phyloP scores from a whole-genome alignment of 2,113 vertebrate species.

The Scytalopus superciliaris region DNA sequence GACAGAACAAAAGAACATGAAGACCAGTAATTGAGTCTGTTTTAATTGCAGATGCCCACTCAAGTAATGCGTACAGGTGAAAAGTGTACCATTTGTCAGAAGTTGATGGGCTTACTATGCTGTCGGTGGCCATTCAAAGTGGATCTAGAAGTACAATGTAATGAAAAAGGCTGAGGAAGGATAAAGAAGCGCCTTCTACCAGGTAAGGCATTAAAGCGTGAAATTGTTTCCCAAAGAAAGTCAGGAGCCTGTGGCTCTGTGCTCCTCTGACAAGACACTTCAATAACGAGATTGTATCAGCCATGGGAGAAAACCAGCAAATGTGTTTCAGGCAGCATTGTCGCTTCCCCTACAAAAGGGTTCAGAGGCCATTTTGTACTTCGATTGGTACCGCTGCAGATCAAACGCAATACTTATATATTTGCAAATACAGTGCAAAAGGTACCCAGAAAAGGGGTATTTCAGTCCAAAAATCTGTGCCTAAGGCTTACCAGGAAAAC shows the following conservation, averaged over 20 bases:
- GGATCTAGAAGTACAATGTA: neutral
- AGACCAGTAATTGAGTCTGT: neutral
- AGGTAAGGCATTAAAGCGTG: neutral
- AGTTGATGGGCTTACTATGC: accelerated
- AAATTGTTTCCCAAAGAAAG: neutral
- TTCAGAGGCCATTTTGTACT: neutral
- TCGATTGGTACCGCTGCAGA: accelerated
- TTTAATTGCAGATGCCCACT: neutral
- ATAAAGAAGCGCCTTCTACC: neutral
- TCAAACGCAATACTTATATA: accelerated
- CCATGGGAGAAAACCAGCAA: accelerated
- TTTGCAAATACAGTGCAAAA: neutral
- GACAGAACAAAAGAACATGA: neutral
- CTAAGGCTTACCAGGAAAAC: accelerated
- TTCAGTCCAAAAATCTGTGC: neutral
- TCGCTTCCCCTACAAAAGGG: neutral
- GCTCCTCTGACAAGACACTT: neutral
- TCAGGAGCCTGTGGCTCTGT: neutral
- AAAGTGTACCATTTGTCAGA: neutral
- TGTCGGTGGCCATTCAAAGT: neutral
- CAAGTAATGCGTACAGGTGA: neutral
- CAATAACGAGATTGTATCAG: neutral
- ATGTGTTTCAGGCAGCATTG: accelerated
- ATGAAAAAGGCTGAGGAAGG: neutral
- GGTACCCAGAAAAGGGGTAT: neutral